These are phyloP conservation scores for Felis catus DNA, from an alignment of 2,113 vertebrate species.

Conservation along the genomic window DNA sequence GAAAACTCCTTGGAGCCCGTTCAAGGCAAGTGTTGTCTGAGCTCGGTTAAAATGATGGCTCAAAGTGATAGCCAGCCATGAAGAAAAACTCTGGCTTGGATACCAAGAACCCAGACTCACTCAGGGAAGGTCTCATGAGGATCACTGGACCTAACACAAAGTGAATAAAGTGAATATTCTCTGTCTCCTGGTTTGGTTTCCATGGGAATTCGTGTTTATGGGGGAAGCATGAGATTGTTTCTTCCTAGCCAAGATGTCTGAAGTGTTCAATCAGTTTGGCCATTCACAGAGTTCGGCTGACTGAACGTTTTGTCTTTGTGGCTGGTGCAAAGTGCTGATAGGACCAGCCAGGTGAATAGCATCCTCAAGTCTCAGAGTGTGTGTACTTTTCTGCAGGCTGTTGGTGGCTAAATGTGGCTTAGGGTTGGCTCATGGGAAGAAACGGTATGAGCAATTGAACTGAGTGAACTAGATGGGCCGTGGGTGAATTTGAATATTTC, in stretches of 20 bases:
- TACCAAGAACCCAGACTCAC: slow-evolving; percentile 21
- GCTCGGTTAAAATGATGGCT: slow-evolving; percentile 45
- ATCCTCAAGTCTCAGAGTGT: neutral
- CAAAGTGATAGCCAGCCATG: slow-evolving; percentile 36
- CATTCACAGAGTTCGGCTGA: slow-evolving; percentile 38
- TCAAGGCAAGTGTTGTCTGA: slow-evolving; percentile 66
- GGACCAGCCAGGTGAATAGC: neutral
- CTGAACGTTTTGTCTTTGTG: neutral
- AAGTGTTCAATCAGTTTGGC: slow-evolving; percentile 34
- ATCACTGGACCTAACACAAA: slow-evolving; percentile 51
- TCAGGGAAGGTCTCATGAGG: neutral
- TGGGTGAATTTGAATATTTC: neutral
- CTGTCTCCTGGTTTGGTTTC: slow-evolving; percentile 66
- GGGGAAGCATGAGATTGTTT: slow-evolving; percentile 49
- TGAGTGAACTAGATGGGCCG: neutral
- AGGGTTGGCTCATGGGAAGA: neutral
- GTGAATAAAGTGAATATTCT: slow-evolving; percentile 42
- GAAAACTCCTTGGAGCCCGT: slow-evolving; percentile 69
- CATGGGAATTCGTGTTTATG: slow-evolving; percentile 70
- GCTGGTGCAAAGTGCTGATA: neutral
- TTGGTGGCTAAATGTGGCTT: neutral
- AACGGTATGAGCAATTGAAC: neutral
- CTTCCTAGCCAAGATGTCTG: slow-evolving; percentile 58
- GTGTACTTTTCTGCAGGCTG: neutral
- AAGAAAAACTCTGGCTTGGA: slow-evolving; percentile 32